Base-by-base conservation (phyloP, 2,888 invertebrate species). In the Drosophila multiciliata region DNA sequence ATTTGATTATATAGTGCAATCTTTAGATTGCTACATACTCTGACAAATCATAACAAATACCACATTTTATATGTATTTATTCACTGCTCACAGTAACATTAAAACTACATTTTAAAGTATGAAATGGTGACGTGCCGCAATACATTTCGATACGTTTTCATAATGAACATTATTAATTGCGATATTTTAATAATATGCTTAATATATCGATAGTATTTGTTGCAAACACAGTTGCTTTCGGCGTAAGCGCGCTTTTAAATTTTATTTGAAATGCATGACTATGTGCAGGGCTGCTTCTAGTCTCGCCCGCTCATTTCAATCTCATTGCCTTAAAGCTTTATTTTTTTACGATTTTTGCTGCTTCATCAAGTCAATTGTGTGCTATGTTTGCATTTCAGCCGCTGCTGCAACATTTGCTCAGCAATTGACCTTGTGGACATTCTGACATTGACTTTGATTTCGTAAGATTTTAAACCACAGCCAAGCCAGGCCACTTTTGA, bases 381-480 rank as follows among this genome's bases (percentile, higher is more conserved):
- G 32, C 40, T 29, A 50, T 50, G 52, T 65, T 58, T 58, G 48
- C 49, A 33, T 20, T 45, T 45, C 33, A 23, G 23, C n/a, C 55
- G 50, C 26, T 26, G 29, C 48, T 40, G 54, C 57, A 49, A 60
- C 26, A 63, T 63, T 75, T 69, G 55, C 42, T 11, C 5, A 64
- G 60, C 62, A 57, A 40, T 87, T 82, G 76, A 87, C 86, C 80
- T 85, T 87, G 68, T 32, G 33, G 12, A 17, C 15, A 36, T 48
- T 62, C 62, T 69, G 80, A 36, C 83, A 76, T 73, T 85, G 83
- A 78, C 73, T 81, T 80, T 79, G 73, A 66, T 62, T 69, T 62
- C 11, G 38, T 54, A 62, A 73, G 64, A 78, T 71, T 73, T 73
- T 53, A 58, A 81, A 52, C 65, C 59, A 55, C 50, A 71, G 68